phyloP scores from a whole-genome alignment of 1,140 invertebrate genomes.

The Meloidogyne floridensis region DNA sequence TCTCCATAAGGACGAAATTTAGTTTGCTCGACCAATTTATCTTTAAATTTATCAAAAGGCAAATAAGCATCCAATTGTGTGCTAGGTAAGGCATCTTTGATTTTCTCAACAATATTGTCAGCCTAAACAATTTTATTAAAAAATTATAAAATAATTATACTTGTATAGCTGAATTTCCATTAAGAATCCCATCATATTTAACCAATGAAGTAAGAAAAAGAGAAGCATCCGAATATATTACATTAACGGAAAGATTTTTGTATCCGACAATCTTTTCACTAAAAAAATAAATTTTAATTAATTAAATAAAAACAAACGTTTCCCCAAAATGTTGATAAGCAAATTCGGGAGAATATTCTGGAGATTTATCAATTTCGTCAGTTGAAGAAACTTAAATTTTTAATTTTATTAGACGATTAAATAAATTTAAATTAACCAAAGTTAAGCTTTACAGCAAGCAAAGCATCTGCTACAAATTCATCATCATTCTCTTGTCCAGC shows the following conservation, averaged over 20 bases:
- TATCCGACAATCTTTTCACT: conserved; percentile 53
- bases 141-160: conserved; percentile 12
- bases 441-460: conserved; percentile 42
- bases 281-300: conserved; percentile 18
- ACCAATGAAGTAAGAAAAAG: conserved; percentile 41
- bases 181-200: conserved; percentile 19
- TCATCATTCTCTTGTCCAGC: conserved; percentile 23
- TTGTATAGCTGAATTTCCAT: conserved; percentile 3
- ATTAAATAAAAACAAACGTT: conserved; percentile 30
- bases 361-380: conserved; percentile 23
- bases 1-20: conserved; percentile 44
- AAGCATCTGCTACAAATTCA: conserved; percentile 43
- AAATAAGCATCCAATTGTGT: conserved; percentile 44
- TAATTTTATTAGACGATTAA: conserved; percentile 2
- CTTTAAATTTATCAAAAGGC: conserved; percentile 33
- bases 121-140: conserved; percentile 20
- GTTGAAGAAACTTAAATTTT: conserved; percentile 39
- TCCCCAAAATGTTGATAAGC: conserved; percentile 54
- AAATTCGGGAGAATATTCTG: conserved; percentile 48
- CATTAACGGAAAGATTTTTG: conserved; percentile 43
- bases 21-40: conserved; percentile 32
- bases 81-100: conserved; percentile 38
- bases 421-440: conserved; percentile 39
- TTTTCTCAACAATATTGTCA: conserved; percentile 46
- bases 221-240: conserved; percentile 46